These are phyloP conservation scores for Cossypha caffra DNA, from an alignment of 2,797 vertebrate species.

Conservation along the genomic window DNA sequence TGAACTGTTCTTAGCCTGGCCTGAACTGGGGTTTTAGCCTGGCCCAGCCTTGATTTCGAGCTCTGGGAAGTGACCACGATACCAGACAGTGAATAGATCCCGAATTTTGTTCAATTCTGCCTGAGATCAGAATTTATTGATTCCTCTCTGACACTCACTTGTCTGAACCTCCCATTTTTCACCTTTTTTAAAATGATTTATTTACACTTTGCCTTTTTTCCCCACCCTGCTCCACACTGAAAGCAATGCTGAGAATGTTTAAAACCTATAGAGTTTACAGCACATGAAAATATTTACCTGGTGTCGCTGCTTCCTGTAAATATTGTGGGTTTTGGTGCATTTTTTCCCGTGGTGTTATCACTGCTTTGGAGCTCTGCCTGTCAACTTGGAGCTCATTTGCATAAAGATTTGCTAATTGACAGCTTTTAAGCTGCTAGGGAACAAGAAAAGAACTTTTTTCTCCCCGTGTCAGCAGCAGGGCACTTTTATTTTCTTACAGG, in stretches of 20 bases:
- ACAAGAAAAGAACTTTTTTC: neutral
- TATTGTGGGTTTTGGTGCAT: neutral
- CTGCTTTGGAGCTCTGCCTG: slow-evolving; percentile 2
- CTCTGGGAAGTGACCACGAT: neutral
- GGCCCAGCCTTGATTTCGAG: neutral
- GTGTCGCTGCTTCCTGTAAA: neutral
- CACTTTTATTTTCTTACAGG: neutral
- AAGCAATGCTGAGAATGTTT: neutral
- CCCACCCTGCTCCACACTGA: neutral
- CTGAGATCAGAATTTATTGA: neutral
- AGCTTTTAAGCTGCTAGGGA: neutral
- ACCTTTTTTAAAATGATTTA: neutral
- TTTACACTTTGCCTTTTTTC: neutral
- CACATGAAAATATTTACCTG: neutral
- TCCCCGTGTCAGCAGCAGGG: neutral
- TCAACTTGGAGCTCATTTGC: neutral
- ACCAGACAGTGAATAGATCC: neutral
- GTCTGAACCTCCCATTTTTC: neutral
- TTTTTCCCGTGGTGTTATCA: neutral
- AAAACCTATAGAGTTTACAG: neutral
- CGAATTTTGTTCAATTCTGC: neutral
- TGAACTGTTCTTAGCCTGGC: neutral
- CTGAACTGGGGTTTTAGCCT: neutral
- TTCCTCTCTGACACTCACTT: neutral
- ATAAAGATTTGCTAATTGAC: slow-evolving; percentile 16